Evolutionary conservation across 2,888 invertebrate species (phyloP), one percentile per base, ranked within the genome.

Genomic region (Eucera pruinosa): DNA sequence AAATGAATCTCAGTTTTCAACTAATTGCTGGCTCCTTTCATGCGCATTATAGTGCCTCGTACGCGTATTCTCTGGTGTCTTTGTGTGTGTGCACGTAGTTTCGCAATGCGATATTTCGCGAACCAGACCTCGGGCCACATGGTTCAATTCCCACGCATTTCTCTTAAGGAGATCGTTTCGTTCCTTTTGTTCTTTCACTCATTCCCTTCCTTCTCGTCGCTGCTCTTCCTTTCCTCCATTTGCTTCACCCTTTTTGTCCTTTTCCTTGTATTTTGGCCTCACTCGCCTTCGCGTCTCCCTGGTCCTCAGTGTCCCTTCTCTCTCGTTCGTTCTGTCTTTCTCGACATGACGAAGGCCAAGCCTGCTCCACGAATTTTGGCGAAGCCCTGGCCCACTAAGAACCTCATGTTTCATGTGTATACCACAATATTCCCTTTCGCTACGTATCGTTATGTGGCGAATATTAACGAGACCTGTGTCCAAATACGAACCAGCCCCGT

Each of bases 141-240:
- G 89, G 82, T 86, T 88, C 81, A 85, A 87, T 90, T 90, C 89
- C 89, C 89, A 90, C 90, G 89, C 87, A 88, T 88, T 90, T 90
- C 88, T 89, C 85, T 86, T 43, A 67, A 79, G 73, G 57, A 74
- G 54, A 62, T 78, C 72, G 62, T 18, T 50, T 39, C 55, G 39
- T 64, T 47, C 65, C 68, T 68, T 61, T 71, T 67, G 75, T 72
- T 76, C 69, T 62, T 57, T 69, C 30, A 15, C 48, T 50, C 58
- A 39, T 39, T 52, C 48, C 66, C 48, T 69, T 50, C 54, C 60
- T 52, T 62, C 61, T 55, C 57, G 13, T 43, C 72, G 43, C 48
- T 47, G 36, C 18, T 60, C 64, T 50, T 62, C 55, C 66, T 39
- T 52, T 47, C 33, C 13, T 13, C 18, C 30, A 20, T 48, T 33